Evolutionary conservation across 2,797 vertebrate species (phyloP).

Genomic region (Rhinella marina): DNA sequence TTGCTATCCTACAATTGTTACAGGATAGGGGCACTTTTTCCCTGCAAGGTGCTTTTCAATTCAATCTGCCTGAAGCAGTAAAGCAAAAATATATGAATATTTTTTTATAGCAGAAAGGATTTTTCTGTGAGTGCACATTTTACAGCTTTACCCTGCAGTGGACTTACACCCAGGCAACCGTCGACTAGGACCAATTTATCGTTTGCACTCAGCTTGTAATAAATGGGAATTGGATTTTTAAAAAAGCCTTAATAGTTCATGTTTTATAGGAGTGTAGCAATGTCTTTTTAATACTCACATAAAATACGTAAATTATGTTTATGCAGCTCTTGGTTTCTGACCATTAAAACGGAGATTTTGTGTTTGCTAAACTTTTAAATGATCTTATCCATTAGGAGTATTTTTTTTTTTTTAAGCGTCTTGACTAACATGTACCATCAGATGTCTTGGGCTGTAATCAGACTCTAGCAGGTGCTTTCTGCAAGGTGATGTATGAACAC

Average conservation of each 20-base stretch:
- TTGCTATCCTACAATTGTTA: constrained; percentile 56
- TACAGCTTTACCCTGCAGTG: constrained; percentile 51
- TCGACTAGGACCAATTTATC: constrained; percentile 69
- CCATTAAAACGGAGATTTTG: constrained; percentile 67
- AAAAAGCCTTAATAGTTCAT: constrained; percentile 69
- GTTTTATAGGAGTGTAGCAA: constrained; percentile 71
- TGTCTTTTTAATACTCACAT: constrained; percentile 66
- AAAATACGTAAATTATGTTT: constrained; percentile 71
- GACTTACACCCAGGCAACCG: constrained; percentile 58
- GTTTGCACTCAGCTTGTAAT: constrained; percentile 68
- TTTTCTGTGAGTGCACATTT: constrained; percentile 59
- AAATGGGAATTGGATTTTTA: constrained; percentile 69
- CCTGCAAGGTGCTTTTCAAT: constrained; percentile 42
- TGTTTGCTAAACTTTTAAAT: constrained; percentile 68
- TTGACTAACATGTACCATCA: background rate
- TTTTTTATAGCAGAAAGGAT: constrained; percentile 37
- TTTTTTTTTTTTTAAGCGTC: constrained; percentile 40
- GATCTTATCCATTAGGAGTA: constrained; percentile 59
- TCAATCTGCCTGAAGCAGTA: constrained; percentile 40
- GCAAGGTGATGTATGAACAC: background rate
- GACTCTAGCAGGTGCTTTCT: background rate
- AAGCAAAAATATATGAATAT: constrained; percentile 51
- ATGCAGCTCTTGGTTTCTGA: constrained; percentile 62
- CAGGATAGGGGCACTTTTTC: constrained; percentile 28
- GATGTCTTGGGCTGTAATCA: background rate